phyloP scores from a whole-genome alignment of 2,797 vertebrate species.

The Furcifer pardalis region DNA sequence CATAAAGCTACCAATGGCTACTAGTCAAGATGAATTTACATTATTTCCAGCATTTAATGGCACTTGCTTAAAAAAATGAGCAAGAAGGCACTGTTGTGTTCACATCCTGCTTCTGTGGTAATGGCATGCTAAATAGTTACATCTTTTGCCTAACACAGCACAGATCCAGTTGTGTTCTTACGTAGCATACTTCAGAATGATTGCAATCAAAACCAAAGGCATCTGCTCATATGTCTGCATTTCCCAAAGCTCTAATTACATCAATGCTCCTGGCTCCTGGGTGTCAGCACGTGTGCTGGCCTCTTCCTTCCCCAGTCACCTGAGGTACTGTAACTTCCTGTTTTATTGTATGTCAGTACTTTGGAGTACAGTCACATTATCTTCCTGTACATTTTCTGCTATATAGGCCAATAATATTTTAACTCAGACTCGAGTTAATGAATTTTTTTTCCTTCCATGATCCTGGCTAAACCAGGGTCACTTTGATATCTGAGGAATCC shows the following conservation, averaged over 20 bases:
- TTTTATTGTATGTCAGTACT: constrained; percentile 1
- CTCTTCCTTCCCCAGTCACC: constrained; percentile 4
- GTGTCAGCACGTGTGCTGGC: constrained; percentile 18
- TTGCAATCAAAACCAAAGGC: constrained; percentile 23
- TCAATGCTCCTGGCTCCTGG: not conserved
- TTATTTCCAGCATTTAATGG: not conserved
- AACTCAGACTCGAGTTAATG: not conserved
- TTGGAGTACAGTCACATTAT: constrained; percentile 1
- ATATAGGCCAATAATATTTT: not conserved
- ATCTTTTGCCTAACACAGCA: not conserved
- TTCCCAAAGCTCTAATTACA: constrained; percentile 17
- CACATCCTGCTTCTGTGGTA: not conserved
- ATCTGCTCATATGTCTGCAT: constrained; percentile 8
- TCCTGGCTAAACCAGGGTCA: not conserved
- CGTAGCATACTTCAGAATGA: not conserved
- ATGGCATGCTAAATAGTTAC: not conserved
- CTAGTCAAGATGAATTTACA: not conserved
- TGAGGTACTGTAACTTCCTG: not conserved
- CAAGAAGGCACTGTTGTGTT: not conserved
- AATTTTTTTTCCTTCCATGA: not conserved
- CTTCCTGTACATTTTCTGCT: constrained; percentile 8
- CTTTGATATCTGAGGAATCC: not conserved
- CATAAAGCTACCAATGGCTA: not conserved
- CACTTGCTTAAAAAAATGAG: not conserved
- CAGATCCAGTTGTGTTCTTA: not conserved